phyloP scores from a whole-genome alignment of 2,888 invertebrate genomes.

The Tanaodytes sp. region DNA sequence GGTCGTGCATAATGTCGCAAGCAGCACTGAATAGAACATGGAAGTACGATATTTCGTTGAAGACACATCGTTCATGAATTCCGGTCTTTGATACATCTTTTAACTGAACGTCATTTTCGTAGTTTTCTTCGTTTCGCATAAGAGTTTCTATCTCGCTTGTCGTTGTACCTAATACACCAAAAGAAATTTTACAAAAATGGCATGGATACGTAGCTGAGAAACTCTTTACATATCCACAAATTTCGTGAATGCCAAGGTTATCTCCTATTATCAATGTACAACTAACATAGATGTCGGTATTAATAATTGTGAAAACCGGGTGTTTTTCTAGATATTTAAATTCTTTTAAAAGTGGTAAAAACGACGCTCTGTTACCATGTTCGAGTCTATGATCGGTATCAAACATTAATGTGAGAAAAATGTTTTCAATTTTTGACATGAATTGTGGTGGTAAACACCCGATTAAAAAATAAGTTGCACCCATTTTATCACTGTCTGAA shows the following conservation, averaged over 20 bases:
- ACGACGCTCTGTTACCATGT: background rate
- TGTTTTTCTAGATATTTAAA: background rate
- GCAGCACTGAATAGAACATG: too few relatives aligned
- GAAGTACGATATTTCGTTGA: too few relatives aligned
- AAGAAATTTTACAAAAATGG: conserved; percentile 46
- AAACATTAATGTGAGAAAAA: background rate
- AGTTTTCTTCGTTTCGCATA: background rate
- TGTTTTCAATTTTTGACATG: background rate
- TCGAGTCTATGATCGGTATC: background rate
- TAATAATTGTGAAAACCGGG: background rate
- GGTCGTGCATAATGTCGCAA: too few relatives aligned
- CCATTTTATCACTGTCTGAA: background rate
- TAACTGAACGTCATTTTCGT: conserved; percentile 7
- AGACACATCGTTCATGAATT: background rate
- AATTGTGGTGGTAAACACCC: background rate
- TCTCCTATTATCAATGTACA: conserved; percentile 40
- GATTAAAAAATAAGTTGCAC: background rate
- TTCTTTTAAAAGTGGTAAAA: background rate
- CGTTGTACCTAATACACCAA: too few relatives aligned
- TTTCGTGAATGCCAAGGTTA: conserved; percentile 48
- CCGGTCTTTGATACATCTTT: conserved; percentile 6
- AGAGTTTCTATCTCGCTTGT: too few relatives aligned
- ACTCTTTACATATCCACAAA: conserved; percentile 35
- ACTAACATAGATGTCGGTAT: conserved; percentile 27
- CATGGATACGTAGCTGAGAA: conserved; percentile 40